Evolutionary conservation across 2,888 invertebrate genomes (phyloP).

Genomic region (Resseliella maxima): DNA sequence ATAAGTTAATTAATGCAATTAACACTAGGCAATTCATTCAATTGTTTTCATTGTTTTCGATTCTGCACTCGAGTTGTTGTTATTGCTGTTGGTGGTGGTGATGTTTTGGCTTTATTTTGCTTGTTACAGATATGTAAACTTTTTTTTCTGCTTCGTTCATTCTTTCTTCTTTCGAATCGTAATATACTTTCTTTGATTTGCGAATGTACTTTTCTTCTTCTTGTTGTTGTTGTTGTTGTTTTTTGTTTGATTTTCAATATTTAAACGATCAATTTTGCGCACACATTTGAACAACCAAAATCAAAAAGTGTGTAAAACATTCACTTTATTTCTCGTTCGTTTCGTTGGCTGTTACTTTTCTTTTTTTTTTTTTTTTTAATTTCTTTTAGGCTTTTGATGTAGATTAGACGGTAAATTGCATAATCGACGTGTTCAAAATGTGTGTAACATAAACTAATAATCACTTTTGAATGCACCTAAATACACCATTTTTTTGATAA

Average conservation of each 20-base stretch:
- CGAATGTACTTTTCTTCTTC: too few relatives aligned
- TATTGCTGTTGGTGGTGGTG: not conserved
- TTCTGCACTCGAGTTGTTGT: not conserved
- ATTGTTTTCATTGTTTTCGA: slow-evolving; percentile 55
- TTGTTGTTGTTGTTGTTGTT: too few relatives aligned
- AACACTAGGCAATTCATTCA: slow-evolving; percentile 49
- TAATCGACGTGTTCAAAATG: slow-evolving; percentile 40
- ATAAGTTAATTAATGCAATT: slow-evolving; percentile 53
- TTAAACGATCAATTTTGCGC: slow-evolving; percentile 48
- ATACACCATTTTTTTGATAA: slow-evolving; percentile 45
- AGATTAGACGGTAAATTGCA: not conserved
- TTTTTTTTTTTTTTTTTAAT: not conserved
- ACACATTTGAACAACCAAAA: slow-evolving; percentile 46
- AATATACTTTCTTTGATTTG: slow-evolving; percentile 3
- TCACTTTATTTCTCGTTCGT: not conserved
- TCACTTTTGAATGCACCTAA: slow-evolving; percentile 44
- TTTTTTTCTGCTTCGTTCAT: slow-evolving; percentile 5
- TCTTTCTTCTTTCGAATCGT: slow-evolving; percentile 6
- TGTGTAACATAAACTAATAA: slow-evolving; percentile 51
- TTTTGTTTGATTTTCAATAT: not conserved
- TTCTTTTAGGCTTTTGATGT: not conserved
- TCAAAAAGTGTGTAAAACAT: slow-evolving; percentile 29
- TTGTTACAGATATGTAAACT: slow-evolving; percentile 26
- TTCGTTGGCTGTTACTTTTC: not conserved
- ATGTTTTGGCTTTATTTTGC: not conserved